Base-by-base conservation (phyloP, 2,888 invertebrate genomes). In the Trissolcus japonicus region DNA sequence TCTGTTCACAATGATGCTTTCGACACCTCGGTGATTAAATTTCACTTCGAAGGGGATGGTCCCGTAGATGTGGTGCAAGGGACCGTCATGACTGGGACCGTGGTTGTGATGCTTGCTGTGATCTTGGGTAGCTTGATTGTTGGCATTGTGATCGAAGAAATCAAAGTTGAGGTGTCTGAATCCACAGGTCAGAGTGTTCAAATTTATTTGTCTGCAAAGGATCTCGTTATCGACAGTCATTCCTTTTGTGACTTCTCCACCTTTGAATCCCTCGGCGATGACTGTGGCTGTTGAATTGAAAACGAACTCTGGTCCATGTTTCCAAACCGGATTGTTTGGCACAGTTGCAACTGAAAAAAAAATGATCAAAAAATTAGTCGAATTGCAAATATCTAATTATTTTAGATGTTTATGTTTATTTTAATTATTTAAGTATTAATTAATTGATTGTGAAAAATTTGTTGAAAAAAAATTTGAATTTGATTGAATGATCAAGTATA, bases 11-110 rank as follows among this genome's bases (percentile, higher is more conserved):
- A 61, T 6, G 9, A 61, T 17, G 51, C n/a, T 40, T 13, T 40
- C 40, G 0, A 57, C 66, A 6, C 50, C 66, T 9, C 4, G 11
- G 4, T 40, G 9, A 17, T 67, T 50, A 16, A 56, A 71, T 14
- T 62, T 55, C 1, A 71, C 35, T n/a, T 71, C 62, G 16, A 71
- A 71, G n/a, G 69, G 69, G 1, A 71, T 50, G 35, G 25, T 29
- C 11, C 60, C 17, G 29, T 40, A 59, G 6, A 67, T 6, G 19
- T 67, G 41, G 11, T 16, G n/a, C 16, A 46, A 6, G 4, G 46
- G 14, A 16, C 16, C 46, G 16, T 51, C 51, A 4, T 6, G n/a
- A 6, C 6, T 14, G 6, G n/a, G 46, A 4, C 46, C 46, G 11
- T 46, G 46, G 16, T 46, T 14, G 6, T 46, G 14, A 7, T 17